Evolutionary conservation across 2,888 invertebrate species (phyloP), one percentile per base, ranked within the genome.

Genomic region (Aproaerema taeniolella): DNA sequence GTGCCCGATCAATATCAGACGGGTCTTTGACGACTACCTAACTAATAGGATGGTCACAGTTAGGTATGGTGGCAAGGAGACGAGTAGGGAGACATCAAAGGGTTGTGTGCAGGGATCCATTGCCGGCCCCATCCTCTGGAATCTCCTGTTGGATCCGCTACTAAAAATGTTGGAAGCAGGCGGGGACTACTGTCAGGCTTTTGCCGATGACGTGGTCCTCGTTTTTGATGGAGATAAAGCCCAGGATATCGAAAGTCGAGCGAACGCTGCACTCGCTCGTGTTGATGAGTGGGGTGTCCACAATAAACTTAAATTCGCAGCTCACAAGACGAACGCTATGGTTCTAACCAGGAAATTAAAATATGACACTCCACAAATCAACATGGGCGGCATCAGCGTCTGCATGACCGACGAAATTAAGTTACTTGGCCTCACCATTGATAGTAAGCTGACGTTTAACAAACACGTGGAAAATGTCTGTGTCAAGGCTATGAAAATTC

Each of bases 131-230:
- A n/a, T n/a, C n/a, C n/a, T n/a, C n/a, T n/a, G n/a, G n/a, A n/a
- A n/a, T n/a, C n/a, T n/a, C n/a, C n/a, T n/a, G n/a, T n/a, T n/a
- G n/a, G n/a, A n/a, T n/a, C n/a, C n/a, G n/a, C n/a, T n/a, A n/a
- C n/a, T n/a, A n/a, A n/a, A n/a, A n/a, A n/a, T n/a, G n/a, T n/a
- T n/a, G n/a, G n/a, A n/a, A n/a, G n/a, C n/a, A n/a, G n/a, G n/a
- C n/a, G n/a, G n/a, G n/a, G n/a, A n/a, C n/a, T n/a, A n/a, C n/a
- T n/a, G 34, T 0, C 43, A 46, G 13, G 43, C 42, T 6, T 45
- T 14, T 11, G 45, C 42, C 2, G 45, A 39, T 14, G 41, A 44
- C 14, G 35, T 44, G 14, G 32, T 46, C 1, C 39, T 46, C 1
- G 39, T 32, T 7, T 2, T 15, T 4, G 32, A 24, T 1, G 8